Conservation (phyloP, 1,140 invertebrate genomes). For the Plectrocnemia conspersa region DNA sequence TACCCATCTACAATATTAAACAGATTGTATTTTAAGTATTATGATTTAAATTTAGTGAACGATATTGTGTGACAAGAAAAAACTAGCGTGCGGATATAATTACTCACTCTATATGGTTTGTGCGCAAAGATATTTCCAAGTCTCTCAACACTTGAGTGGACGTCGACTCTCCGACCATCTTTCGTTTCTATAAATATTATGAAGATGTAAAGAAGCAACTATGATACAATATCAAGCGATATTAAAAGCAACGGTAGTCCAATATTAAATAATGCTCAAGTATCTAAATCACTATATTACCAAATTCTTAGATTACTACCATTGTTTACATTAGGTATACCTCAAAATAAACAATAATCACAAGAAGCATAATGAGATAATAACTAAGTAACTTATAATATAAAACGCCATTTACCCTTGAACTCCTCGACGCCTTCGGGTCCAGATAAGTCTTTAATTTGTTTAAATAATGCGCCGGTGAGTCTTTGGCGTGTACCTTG, state of each 20-base stretch:
- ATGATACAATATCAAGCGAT: no score
- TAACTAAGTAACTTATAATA: no score
- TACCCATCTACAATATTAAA: slow-evolving; percentile 77
- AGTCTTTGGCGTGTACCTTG: slow-evolving; percentile 94
- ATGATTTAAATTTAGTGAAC: background rate
- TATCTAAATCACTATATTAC: no score
- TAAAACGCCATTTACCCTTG: slow-evolving; percentile 73
- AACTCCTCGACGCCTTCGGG: slow-evolving; percentile 90
- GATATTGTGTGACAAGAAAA: no score
- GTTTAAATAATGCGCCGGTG: slow-evolving; percentile 89
- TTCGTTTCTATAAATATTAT: slow-evolving; percentile 81
- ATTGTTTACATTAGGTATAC: no score
- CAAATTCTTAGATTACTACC: background rate
- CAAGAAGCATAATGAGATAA: no score
- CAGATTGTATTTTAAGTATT: slow-evolving; percentile 16
- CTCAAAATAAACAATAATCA: no score
- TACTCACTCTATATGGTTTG: slow-evolving; percentile 97
- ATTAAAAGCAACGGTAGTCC: no score
- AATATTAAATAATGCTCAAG: no score
- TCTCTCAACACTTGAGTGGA: slow-evolving; percentile 97
- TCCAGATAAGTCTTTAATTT: slow-evolving; percentile 93
- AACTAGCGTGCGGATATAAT: slow-evolving; percentile 6
- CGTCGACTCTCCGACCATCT: slow-evolving; percentile 94
- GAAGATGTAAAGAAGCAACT: slow-evolving; percentile 48
- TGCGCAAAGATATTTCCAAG: slow-evolving; percentile 96